A percentile compares a stretch with the other conserved stretches of the same genome.
Conservation (phyloP, 2,888 invertebrate species). For the Rhagophthalmus giganteus region DNA sequence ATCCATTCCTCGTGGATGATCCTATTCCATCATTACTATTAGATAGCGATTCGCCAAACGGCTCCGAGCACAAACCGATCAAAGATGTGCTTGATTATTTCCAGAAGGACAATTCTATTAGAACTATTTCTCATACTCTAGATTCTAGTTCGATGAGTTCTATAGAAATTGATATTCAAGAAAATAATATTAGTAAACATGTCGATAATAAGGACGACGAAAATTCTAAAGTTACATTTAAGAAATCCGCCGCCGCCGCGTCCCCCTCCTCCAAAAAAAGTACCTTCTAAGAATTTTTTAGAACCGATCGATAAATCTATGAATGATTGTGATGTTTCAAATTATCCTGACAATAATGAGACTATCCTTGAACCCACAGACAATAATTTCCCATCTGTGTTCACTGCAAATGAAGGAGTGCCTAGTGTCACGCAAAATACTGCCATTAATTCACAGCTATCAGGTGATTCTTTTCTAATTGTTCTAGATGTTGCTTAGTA, state of each 20-base stretch:
- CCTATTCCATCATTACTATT: conserved; percentile 47
- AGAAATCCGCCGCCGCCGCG: conserved; percentile 41
- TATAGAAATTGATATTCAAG: too few species aligned
- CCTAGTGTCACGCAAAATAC: conserved; percentile 43
- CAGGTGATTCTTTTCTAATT: conserved; percentile 33
- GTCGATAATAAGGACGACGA: not conserved
- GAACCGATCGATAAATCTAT: conserved; percentile 2
- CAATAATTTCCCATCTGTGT: conserved; percentile 38
- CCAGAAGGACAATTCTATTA: conserved; percentile 45
- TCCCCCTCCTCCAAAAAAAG: conserved; percentile 54
- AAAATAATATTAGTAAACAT: not conserved
- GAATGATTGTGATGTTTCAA: too few species aligned
- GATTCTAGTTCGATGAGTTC: not conserved
- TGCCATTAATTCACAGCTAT: conserved; percentile 36
- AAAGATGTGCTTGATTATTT: conserved; percentile 52
- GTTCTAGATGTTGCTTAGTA: conserved; percentile 22
- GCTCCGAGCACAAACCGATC: conserved; percentile 42
- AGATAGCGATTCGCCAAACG: conserved; percentile 42
- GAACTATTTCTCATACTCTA: not conserved
- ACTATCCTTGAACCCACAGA: conserved; percentile 23
- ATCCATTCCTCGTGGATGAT: conserved; percentile 54
- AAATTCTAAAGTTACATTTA: conserved; percentile 1
- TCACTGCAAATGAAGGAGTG: conserved; percentile 44
- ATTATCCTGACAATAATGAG: conserved; percentile 21
- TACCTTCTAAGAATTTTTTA: conserved; percentile 33